Evolutionary conservation across 2,888 invertebrate species (phyloP), one percentile per base, ranked within the genome.

Genomic region (Eupelmus urozonus): DNA sequence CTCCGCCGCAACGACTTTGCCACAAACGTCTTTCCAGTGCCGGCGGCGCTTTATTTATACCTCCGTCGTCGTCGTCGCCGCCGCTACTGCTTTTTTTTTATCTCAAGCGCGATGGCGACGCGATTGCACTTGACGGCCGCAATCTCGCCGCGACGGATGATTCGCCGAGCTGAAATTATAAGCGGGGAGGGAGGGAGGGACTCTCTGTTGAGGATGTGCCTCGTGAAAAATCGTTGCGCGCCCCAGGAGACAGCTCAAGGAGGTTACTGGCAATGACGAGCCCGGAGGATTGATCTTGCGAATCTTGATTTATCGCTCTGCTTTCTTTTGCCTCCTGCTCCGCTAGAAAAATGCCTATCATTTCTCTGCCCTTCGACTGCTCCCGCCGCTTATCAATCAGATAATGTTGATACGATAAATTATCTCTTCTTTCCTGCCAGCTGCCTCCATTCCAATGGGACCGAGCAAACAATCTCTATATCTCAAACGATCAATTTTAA

Each of bases 41-140:
- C 25, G 2, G 40, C 49, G n/a, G 7, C 11, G 45, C 45, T 45
- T 45, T 45, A 16, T 4, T 53, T 20, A 2, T 53, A 20, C 42
- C 27, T 53, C 27, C 65, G 13, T 45, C 27, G 11, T 27, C 49
- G 34, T 59, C n/a, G 34, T 49, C 40, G 11, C 29, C 59, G n/a
- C 29, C 27, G 20, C n/a, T 69, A 23, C 45, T 49, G 0, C 20
- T 55, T 27, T 45, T 45, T 16, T 60, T 27, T n/a, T 55, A 2
- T 20, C 25, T 55, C 25, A 13, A 25, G n/a, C 23, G 18, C 49
- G 65, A 23, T 34, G 18, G 34, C 55, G 74, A 75, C 75, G 69
- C 79, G 70, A 77, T 78, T 89, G 89, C 85, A 85, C 84, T 84
- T 89, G 89, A 89, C 89, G 83, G 87, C 85, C 82, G 86, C 88